A percentile compares a stretch with the other conserved stretches of the same genome.
Conservation (phyloP, 1,140 invertebrate species). For the Ridgeia piscesae region DNA sequence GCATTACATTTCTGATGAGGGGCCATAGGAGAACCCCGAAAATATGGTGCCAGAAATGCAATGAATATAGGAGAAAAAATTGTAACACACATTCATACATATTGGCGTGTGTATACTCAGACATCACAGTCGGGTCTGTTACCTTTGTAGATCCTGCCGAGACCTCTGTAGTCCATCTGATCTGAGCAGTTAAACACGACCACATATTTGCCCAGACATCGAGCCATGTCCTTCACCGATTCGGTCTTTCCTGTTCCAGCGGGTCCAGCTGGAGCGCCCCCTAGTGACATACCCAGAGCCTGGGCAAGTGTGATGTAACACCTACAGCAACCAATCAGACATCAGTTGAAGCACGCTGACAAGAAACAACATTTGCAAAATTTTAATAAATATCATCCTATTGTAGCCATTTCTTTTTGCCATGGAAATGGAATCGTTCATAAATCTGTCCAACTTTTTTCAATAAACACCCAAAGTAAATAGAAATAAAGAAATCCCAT, state of each 20-base stretch:
- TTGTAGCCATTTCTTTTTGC: too few relatives aligned
- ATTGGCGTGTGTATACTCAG: too few relatives aligned
- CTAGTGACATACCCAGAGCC: conserved; percentile 93
- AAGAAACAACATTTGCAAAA: too few relatives aligned
- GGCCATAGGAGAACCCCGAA: background rate
- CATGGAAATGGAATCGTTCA: too few relatives aligned
- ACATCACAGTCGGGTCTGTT: background rate
- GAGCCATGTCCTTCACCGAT: conserved; percentile 97
- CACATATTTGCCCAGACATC: conserved; percentile 95
- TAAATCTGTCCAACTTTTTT: too few relatives aligned
- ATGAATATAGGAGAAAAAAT: too few relatives aligned
- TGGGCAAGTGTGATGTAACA: conserved; percentile 96
- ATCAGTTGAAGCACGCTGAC: background rate
- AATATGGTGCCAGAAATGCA: too few relatives aligned
- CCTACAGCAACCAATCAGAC: conserved; percentile 58
- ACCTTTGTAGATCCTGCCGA: conserved; percentile 88
- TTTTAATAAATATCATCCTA: too few relatives aligned
- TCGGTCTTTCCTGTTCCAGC: conserved; percentile 97
- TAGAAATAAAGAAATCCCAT: background rate
- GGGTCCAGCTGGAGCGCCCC: conserved; percentile 91
- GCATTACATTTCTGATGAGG: background rate
- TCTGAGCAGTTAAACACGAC: conserved; percentile 98
- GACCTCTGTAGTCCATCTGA: conserved; percentile 95
- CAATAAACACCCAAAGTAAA: too few relatives aligned
- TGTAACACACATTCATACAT: too few relatives aligned